Evolutionary conservation across 1,140 invertebrate species (phyloP).

Genomic region (Drosophila persimilis): DNA sequence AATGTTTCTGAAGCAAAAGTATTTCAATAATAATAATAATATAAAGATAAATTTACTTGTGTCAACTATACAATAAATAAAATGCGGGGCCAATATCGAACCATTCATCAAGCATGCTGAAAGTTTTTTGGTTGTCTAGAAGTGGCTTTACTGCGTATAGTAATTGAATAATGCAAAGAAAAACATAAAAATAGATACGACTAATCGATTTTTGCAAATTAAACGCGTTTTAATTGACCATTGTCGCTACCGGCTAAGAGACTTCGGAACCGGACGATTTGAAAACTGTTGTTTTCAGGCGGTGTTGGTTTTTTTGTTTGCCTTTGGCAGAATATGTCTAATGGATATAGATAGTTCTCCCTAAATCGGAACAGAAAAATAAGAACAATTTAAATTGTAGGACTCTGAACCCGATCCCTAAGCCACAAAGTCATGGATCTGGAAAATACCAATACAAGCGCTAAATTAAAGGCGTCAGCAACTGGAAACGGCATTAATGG

Average conservation of each 20-base stretch:
- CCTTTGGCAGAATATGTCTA: conserved; percentile 10
- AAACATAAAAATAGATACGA: conserved; percentile 18
- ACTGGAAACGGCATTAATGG: conserved; percentile 27
- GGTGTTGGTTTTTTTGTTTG: neutral
- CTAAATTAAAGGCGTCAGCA: conserved; percentile 41
- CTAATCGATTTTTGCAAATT: conserved; percentile 44
- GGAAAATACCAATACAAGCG: conserved; percentile 47
- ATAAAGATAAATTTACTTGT: too few species aligned
- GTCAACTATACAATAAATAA: too few species aligned
- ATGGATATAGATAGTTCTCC: conserved; percentile 28
- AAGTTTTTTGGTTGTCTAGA: too few species aligned
- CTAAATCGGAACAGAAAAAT: conserved; percentile 16
- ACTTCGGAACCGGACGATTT: conserved; percentile 18
- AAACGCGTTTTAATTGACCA: conserved; percentile 4
- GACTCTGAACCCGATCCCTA: conserved; percentile 5
- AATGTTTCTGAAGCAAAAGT: conserved; percentile 7
- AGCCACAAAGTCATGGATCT: conserved; percentile 43
- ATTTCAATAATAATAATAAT: neutral
- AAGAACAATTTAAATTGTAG: too few species aligned
- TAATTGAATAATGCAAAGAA: neutral
- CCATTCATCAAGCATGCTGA: too few species aligned
- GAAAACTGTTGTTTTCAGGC: conserved; percentile 26
- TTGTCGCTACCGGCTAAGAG: too few species aligned
- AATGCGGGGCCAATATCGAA: too few species aligned
- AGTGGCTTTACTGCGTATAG: too few species aligned